Evolutionary conservation across 2,113 vertebrate species (phyloP).

Genomic region (Hippocampus abdominalis): DNA sequence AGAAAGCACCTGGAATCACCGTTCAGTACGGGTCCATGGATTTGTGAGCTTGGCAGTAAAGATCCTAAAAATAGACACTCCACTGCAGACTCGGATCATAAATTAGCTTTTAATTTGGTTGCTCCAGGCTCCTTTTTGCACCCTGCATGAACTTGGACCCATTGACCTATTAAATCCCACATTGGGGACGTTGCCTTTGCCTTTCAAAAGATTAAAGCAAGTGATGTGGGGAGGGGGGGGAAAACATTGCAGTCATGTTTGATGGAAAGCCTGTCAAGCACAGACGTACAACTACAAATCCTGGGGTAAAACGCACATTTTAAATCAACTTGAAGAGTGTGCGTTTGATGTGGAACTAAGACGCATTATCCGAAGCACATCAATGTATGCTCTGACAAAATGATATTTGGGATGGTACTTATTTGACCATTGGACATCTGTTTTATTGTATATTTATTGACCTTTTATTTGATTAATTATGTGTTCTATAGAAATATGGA

Average conservation of each 20-base stretch:
- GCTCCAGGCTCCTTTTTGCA: slow-evolving; percentile 4
- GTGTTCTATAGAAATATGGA: no score
- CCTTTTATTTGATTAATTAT: no score
- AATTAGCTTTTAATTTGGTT: not conserved
- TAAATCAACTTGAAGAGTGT: no score
- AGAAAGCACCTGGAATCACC: not conserved
- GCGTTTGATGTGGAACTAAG: no score
- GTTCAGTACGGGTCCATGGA: not conserved
- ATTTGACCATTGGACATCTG: no score
- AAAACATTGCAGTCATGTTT: not conserved
- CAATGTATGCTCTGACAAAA: no score
- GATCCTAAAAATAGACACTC: not conserved
- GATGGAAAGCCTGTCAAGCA: not conserved
- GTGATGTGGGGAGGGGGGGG: slow-evolving; percentile 44
- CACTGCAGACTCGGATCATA: not conserved
- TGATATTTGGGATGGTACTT: no score
- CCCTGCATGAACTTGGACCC: slow-evolving; percentile 44
- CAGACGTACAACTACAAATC: not conserved
- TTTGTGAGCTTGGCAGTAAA: not conserved
- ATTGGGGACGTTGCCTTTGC: slow-evolving; percentile 17
- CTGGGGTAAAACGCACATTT: no score
- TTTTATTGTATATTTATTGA: no score
- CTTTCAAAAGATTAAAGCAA: slow-evolving; percentile 53
- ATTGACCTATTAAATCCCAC: slow-evolving; percentile 49
- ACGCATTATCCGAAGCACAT: no score